Evolutionary conservation across 2,113 vertebrate species (phyloP), one percentile per base, ranked within the genome.

Genomic region (Smithornis capensis): DNA sequence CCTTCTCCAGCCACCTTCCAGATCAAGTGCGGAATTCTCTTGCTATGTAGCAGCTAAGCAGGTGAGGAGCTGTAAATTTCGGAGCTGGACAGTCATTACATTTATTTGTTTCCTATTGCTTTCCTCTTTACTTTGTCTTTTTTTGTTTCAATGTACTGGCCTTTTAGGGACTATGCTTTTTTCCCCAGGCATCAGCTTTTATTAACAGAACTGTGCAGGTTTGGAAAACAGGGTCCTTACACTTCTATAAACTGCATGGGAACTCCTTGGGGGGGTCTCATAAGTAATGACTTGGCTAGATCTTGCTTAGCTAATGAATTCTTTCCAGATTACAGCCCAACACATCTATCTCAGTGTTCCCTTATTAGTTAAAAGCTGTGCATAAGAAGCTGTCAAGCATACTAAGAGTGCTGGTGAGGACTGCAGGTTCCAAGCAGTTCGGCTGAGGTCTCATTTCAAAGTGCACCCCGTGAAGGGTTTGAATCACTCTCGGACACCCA

Each of bases 231-330:
- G 16, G 6, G 13, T 12, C 27, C 40, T 89, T 19, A 67, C 28
- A 40, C 15, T 92, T 87, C 60, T 92, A 80, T 78, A 81, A 89
- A 89, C 53, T 60, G 45, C 53, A 38, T 25, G 16, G 33, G 49
- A 94, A 91, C 79, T 89, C 77, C 89, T 82, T 5, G 4, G 15
- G 19, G 19, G 59, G 12, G 19, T 79, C 28, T 87, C n/a, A 42
- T 91, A 92, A 95, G 37, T 82, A 91, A 84, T 87, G 77, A 64
- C 52, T 91, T 3, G 8, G 44, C 67, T 82, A 55, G 74, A 76
- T 82, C 22, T 65, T 84, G 91, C 57, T 96, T 82, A 92, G 76
- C 65, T 95, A 87, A 92, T 83, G 78, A 89, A 89, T 85, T 89
- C 44, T 95, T 87, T 69, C 83, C 84, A 74, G 70, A 57, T 73